phyloP scores from a whole-genome alignment of 1,140 invertebrate genomes.

The Manduca sexta region DNA sequence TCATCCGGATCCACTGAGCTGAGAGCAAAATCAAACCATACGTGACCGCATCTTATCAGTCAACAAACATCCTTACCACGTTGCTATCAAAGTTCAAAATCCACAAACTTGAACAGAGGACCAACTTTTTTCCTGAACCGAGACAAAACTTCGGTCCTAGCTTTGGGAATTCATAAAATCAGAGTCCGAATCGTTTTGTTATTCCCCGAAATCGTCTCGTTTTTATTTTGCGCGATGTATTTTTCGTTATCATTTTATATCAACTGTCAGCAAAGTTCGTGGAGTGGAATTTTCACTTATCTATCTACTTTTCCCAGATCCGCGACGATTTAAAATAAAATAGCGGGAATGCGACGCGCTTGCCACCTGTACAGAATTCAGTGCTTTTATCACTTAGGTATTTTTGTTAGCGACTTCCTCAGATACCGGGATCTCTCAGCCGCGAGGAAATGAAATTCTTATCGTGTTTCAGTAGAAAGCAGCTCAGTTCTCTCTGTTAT shows the following conservation, averaged over 20 bases:
- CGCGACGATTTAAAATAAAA: slow-evolving; percentile 18
- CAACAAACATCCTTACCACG: slow-evolving; percentile 26
- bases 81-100: slow-evolving; percentile 26
- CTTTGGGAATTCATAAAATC: slow-evolving; percentile 68
- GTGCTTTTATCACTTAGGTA: slow-evolving; percentile 67
- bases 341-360: slow-evolving; percentile 29
- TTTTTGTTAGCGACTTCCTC: slow-evolving; percentile 65
- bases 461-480: slow-evolving; percentile 60
- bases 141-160: slow-evolving; percentile 61
- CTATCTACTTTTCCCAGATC: slow-evolving; percentile 5
- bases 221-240: slow-evolving; percentile 10
- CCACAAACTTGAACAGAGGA: slow-evolving; percentile 2
- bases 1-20: slow-evolving; percentile 62
- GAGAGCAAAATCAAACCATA: slow-evolving; percentile 45
- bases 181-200: slow-evolving; percentile 44
- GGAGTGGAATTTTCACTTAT: slow-evolving; percentile 7
- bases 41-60: slow-evolving; percentile 11
- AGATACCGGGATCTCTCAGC: slow-evolving; percentile 60
- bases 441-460: slow-evolving; percentile 72
- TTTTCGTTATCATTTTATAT: slow-evolving; percentile 2
- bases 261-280: neutral
- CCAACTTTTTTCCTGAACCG: slow-evolving; percentile 44
- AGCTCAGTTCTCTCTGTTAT: slow-evolving; percentile 65
- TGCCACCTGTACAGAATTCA: slow-evolving; percentile 52
- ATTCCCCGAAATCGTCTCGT: slow-evolving; percentile 41